Base-by-base conservation (phyloP, 2,113 vertebrate species). In the Thunnus maccoyii region DNA sequence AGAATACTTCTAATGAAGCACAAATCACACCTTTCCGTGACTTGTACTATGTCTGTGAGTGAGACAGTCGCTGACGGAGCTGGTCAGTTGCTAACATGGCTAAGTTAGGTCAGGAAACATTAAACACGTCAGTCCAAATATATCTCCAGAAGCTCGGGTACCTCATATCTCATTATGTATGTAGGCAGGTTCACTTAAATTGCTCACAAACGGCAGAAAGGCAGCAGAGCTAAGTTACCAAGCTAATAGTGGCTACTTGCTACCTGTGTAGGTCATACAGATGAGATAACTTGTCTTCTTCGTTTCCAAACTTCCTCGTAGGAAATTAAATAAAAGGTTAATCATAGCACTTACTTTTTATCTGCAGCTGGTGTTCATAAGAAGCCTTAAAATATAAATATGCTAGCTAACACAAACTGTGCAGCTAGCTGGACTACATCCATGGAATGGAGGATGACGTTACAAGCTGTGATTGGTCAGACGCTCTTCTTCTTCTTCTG, bases 381-480 rank as follows among this genome's bases (percentile, higher is more conserved):
- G 54, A 78, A 51, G 3, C 6, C 12, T 64, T 58, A 16, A 71
- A 51, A 4, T 11, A 12, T 14, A 18, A 16, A 64, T 36, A 10
- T n/a, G 13, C 18, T 14, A 15, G 18, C 14, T 25, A 12, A 63
- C 27, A 36, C 8, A 56, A 2, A 47, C 0, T 63, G 20, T 2
- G 36, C 16, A 18, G 65, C 22, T 32, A 55, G 55, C 64, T 30
- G 46, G 36, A 6, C 44, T 1, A 20, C 36, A 2, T 52, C 22
- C 54, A 55, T 22, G 27, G 13, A 46, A 0, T 61, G 65, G 63
- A 52, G 61, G 6, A 7, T 79, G 85, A 85, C 89, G 36, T 57
- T 0, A 15, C 50, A 4, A 16, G 3, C 17, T 56, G 3, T 72
- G 62, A 86, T 90, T 90, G 82, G 87, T 30, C 73, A 51, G 11